Evolutionary conservation across 2,888 invertebrate species (phyloP), one percentile per base, ranked within the genome.

Genomic region (Hyalella azteca): DNA sequence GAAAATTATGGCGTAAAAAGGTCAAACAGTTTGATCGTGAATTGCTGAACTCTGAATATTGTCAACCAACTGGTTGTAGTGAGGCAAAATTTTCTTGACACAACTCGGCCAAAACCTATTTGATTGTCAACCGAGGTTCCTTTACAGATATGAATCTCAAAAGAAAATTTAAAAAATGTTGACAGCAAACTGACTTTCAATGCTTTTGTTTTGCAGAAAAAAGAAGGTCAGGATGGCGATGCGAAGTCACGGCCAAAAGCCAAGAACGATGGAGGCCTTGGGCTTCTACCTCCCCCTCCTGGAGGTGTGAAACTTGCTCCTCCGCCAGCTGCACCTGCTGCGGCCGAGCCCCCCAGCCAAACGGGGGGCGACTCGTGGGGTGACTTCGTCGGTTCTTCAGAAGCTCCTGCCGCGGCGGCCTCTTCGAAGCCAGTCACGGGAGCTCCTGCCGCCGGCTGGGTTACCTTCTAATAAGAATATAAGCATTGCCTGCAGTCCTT

Each of bases 231-330:
- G 78, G 95, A 95, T 87, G 91, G 90, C 50, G 86, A 91, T 66
- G 91, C 92, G 81, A 92, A 93, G 86, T 89, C 92, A 3, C 93
- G 92, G 86, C 88, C 91, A 5, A 90, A 91, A 39, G 88, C 89
- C 0, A 89, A 89, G 1, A 87, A 89, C 2, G 91, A 91, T 15
- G 91, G 90, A 2, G 29, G 79, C 19, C 91, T 90, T 1, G 89
- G 91, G 2, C 89, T 94, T 81, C 91, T 95, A 78, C 96, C 96
- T 49, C 97, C 97, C 7, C 96, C 96, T 13, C 94, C 95, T 0
- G 89, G 92, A 2, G 91, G 93, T 1, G 93, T 92, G 88, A 90
- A 93, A 82, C 92, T 93, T 22, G 93, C 93, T 81, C 93, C 95
- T 76, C 94, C 87, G 15, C 79, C 86, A 81, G 84, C 88, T 78